Conservation (phyloP, 2,113 vertebrate species). For the Pteruthius melanotis region DNA sequence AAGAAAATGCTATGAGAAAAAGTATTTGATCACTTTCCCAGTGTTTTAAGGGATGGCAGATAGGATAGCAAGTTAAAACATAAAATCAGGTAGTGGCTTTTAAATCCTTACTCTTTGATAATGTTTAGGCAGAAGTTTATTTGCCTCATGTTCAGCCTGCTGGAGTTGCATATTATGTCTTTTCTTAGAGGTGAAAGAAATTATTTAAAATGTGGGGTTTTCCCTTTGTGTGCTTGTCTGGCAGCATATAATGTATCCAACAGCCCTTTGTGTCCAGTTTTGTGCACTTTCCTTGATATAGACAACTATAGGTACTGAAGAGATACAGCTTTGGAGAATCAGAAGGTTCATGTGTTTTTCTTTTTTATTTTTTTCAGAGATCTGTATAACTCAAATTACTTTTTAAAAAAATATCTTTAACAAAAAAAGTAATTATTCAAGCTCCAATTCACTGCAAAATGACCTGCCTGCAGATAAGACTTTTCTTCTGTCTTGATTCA, state of each 20-base stretch:
- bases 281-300: neutral
- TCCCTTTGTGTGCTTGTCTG: neutral
- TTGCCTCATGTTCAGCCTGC: neutral
- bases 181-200: neutral
- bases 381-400: neutral
- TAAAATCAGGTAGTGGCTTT: neutral
- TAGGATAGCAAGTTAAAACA: neutral
- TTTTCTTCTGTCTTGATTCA: neutral
- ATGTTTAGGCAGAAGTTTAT: neutral
- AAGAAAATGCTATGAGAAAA: neutral
- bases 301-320: neutral
- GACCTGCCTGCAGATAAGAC: neutral
- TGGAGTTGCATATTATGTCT: neutral
- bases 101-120: neutral
- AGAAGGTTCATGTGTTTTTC: neutral
- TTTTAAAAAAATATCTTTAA: neutral
- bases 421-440: neutral
- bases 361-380: no score
- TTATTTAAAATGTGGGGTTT: neutral
- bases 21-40: neutral
- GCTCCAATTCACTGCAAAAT: neutral
- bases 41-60: neutral
- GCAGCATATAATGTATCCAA: neutral
- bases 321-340: neutral
- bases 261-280: fast-evolving